Percentiles rank a stretch among this genome's conserved stretches.
Conservation (phyloP, 2,888 invertebrate species). For the Dorcus hopei region DNA sequence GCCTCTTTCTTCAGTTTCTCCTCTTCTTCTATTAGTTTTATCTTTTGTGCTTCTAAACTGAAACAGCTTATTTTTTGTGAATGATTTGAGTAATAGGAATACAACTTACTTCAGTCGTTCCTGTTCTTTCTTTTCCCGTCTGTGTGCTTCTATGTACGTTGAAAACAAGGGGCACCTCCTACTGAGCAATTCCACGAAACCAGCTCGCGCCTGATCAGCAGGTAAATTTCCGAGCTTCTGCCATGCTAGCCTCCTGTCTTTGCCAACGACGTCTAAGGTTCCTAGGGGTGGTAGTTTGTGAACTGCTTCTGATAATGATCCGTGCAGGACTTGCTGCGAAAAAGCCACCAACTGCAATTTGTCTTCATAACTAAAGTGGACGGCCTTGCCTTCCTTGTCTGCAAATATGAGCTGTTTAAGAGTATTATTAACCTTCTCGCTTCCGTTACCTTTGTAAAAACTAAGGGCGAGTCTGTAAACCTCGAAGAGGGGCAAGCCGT, state of each 20-base stretch:
- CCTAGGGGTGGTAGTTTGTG: slow-evolving; percentile 74
- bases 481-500: slow-evolving; percentile 71
- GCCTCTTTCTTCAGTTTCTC: slow-evolving; percentile 60
- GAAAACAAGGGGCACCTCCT: slow-evolving; percentile 85
- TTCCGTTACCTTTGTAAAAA: slow-evolving; percentile 83
- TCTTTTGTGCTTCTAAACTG: slow-evolving; percentile 57
- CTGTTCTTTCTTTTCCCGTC: slow-evolving; percentile 81
- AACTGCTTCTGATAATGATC: slow-evolving; percentile 70
- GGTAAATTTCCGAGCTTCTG: slow-evolving; percentile 83
- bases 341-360: slow-evolving; percentile 87
- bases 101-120: slow-evolving; percentile 57
- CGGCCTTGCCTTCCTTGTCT: slow-evolving; percentile 98
- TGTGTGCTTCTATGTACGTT: slow-evolving; percentile 87
- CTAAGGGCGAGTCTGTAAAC: slow-evolving; percentile 84
- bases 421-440: background rate
- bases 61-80: background rate
- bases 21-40: slow-evolving; percentile 56
- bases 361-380: slow-evolving; percentile 91
- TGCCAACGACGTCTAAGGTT: slow-evolving; percentile 92
- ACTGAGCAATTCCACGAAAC: slow-evolving; percentile 86
- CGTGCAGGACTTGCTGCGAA: slow-evolving; percentile 87
- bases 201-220: slow-evolving; percentile 84
- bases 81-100: background rate
- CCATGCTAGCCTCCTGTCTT: slow-evolving; percentile 92
- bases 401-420: slow-evolving; percentile 31